Evolutionary conservation across 2,888 invertebrate species (phyloP).

Genomic region (Harpagoxenus sublaevis): DNA sequence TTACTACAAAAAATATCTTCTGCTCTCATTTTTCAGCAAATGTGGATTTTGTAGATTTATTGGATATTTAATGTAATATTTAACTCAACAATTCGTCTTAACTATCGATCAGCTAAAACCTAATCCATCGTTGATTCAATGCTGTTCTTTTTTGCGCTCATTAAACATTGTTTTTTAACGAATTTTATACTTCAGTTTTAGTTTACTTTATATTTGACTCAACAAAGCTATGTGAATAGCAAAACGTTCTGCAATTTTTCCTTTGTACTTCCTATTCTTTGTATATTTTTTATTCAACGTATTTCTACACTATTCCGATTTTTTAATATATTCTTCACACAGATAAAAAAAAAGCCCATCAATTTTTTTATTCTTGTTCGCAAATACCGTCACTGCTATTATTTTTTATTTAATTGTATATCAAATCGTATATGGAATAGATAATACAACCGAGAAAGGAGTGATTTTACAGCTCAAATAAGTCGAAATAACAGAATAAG

Average conservation of each 20-base stretch:
- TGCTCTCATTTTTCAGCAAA: neutral
- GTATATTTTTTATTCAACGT: constrained; percentile 1
- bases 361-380: neutral
- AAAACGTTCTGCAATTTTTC: neutral
- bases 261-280: constrained; percentile 11
- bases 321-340: neutral
- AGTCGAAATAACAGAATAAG: neutral
- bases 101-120: constrained; percentile 6
- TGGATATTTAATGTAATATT: neutral
- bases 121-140: neutral
- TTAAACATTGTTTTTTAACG: constrained; percentile 25
- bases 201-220: constrained; percentile 18
- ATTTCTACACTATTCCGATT: neutral
- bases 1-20: neutral
- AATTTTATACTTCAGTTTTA: constrained; percentile 35
- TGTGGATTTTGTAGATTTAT: neutral
- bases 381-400: neutral
- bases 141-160: neutral
- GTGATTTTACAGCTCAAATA: neutral
- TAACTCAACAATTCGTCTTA: neutral
- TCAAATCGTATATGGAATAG: neutral
- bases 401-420: neutral
- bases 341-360: neutral
- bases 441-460: neutral
- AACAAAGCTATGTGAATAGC: constrained; percentile 24